Evolutionary conservation across 2,113 vertebrate species (phyloP), one percentile per base, ranked within the genome.

Genomic region (Heliornis fulica): DNA sequence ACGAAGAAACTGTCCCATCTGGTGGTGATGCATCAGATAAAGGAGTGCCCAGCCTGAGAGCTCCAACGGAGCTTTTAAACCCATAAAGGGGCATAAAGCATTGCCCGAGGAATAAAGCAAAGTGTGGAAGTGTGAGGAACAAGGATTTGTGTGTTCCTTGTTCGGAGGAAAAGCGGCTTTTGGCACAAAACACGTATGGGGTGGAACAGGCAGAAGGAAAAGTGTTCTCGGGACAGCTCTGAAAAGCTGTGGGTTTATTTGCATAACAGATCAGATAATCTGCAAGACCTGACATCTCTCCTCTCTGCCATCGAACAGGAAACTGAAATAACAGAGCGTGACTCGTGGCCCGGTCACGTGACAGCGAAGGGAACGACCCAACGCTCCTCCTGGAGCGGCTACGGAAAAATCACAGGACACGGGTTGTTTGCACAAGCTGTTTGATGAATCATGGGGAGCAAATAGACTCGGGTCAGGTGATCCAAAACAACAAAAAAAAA

Each of bases 241-340:
- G 63, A 95, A 84, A 32, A 87, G 57, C 57, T 46, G 48, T 13
- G 59, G 0, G 8, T 82, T 46, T 41, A 43, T 97, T 86, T 81
- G 63, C 63, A 70, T 93, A 51, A 59, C 16, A 90, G 93, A 72
- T 65, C 81, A 90, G 96, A 85, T 87, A 69, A 80, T 63, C 23
- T 18, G 32, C 85, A 63, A 50, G 85, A 48, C 29, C 83, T 87
- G 77, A 69, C 40, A 23, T 59, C 60, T 87, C 86, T 92, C 23
- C 84, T 69, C 94, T 82, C 48, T 79, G 57, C 15, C 89, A 69
- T 69, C 89, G 80, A 69, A 65, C 65, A 89, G 84, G 96, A 97
- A 96, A 83, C 57, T 94, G 86, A 68, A 93, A 64, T 68, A 95
- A 83, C 87, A 91, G 86, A 88, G 56, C 38, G 48, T 69, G 65